Conservation (phyloP, 1,140 invertebrate genomes). For the Maniola jurtina region DNA sequence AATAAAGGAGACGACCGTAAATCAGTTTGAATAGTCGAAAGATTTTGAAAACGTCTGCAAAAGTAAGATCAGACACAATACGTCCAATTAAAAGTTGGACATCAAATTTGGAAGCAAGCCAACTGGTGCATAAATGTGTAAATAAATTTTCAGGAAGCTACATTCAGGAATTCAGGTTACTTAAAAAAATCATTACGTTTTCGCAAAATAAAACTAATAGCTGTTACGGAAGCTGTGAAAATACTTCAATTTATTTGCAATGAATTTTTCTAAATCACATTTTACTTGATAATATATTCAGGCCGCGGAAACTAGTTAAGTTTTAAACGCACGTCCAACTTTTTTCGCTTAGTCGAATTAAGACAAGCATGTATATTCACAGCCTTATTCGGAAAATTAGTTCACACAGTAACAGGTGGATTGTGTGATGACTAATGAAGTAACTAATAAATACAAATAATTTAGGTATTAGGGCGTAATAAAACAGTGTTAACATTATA, state of each 20-base stretch:
- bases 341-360: neutral
- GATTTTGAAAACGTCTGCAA: neutral
- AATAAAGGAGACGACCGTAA: neutral
- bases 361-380: neutral
- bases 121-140: neutral
- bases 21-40: neutral
- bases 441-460: conserved; percentile 1
- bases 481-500: neutral
- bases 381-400: conserved; percentile 12
- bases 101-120: neutral
- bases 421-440: conserved; percentile 6
- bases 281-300: no score
- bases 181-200: no score
- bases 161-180: no score
- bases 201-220: no score
- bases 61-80: neutral
- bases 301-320: no score
- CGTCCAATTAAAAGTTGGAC: conserved; percentile 1
- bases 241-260: no score
- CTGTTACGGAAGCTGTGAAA: no score
- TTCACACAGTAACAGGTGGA: conserved; percentile 13
- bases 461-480: neutral
- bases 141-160: no score
- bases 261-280: no score
- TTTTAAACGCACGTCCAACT: no score